A percentile compares a stretch with the other conserved stretches of the same genome.
phyloP scores from a whole-genome alignment of 2,113 vertebrate genomes.

The Leucopsar rothschildi region DNA sequence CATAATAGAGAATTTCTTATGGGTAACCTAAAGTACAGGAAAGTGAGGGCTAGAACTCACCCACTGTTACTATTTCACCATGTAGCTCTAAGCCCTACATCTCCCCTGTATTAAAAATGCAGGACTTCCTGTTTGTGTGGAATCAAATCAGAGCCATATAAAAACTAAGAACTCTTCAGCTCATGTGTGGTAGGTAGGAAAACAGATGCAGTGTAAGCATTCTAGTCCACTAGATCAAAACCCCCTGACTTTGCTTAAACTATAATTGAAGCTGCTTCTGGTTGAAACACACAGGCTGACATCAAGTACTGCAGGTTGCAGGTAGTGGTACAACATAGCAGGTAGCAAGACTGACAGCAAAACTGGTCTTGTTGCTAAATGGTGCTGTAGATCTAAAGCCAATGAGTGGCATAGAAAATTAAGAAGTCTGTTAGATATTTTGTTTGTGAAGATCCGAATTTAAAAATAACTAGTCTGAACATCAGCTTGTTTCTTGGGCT shows the following conservation, averaged over 20 bases:
- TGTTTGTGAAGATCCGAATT: constrained; percentile 40
- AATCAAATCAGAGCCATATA: not conserved
- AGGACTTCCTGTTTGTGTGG: not conserved
- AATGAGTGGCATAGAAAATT: constrained; percentile 14
- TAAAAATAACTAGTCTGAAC: constrained; percentile 38
- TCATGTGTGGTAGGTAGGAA: not conserved
- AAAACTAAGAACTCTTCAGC: not conserved
- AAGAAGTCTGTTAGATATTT: constrained; percentile 36
- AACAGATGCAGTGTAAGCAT: not conserved
- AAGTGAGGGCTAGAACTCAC: not conserved
- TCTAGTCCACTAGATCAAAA: not conserved
- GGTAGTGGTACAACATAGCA: not conserved
- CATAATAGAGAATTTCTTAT: not conserved
- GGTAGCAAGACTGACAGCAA: not conserved
- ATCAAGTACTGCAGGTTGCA: not conserved
- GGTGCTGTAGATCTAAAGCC: not conserved
- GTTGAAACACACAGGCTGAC: not conserved
- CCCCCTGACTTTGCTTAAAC: not conserved
- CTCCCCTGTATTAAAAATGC: no score
- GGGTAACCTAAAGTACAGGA: not conserved
- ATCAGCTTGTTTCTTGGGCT: constrained; percentile 50
- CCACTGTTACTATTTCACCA: not conserved
- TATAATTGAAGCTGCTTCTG: not conserved
- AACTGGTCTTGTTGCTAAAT: not conserved
- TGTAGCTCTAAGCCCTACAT: not conserved